Evolutionary conservation across 2,113 vertebrate species (phyloP), one percentile per base, ranked within the genome.

Genomic region (Labeo rohita): DNA sequence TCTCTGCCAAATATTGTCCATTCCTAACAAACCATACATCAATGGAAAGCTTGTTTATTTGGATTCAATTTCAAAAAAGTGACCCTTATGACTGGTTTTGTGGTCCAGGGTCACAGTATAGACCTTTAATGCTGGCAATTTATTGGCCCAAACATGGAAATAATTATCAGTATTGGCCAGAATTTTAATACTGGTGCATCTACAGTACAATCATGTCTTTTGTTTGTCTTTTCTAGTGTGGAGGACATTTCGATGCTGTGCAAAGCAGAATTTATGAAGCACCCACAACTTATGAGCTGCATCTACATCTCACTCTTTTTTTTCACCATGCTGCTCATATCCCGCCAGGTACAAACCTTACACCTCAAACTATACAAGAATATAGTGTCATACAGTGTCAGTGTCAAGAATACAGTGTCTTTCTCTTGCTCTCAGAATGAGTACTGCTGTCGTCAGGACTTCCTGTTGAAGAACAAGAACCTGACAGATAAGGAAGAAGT

Each of bases 391-490:
- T 28, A 28, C 15, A 49, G 70, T 78, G 2, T 6, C 15, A 73
- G 28, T 28, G 28, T 28, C 70, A 73, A 39, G 39, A 39, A 39
- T 39, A 39, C 5, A 39, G 39, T 39, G 39, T 5, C 56, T 13
- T n/a, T 86, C 28, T 85, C 28, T 79, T 13, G 23, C 1, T 50
- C 13, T 2, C 89, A 99, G 98, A 97, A 97, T 1, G 98, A 99
- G 91, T 96, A 96, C 81, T 97, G 97, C 92, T 98, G 95, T 90
- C 96, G 98, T 43, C 90, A 97, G 90, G 98, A 99, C 87, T 99
- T 96, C 89, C 90, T 98, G 78, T 96, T 98, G 91, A 99, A 99
- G 93, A 97, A 96, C 85, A 99, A 99, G 92, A 98, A 99, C 92
- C 96, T 94, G 91, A 97, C 96, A 15, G 97, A 99, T 59, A 96